Conservation (phyloP, 1,140 invertebrate genomes). For the Zeugodacus cucurbitae region DNA sequence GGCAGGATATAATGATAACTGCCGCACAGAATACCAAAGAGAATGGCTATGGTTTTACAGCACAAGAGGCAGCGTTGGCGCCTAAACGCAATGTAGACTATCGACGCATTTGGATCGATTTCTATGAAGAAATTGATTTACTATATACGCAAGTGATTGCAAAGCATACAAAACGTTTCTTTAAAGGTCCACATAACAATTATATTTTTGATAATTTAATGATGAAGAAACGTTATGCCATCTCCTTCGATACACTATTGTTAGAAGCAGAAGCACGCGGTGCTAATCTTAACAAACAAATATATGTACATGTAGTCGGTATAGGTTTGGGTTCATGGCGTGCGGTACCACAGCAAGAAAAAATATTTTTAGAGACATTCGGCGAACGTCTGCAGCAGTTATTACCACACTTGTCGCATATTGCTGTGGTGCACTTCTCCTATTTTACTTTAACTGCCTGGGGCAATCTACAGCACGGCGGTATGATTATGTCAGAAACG, state of each 20-base stretch:
- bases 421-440: constrained; percentile 62
- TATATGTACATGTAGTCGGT: constrained; percentile 62
- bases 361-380: constrained; percentile 63
- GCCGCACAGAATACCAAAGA: constrained; percentile 67
- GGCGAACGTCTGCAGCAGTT: constrained; percentile 56
- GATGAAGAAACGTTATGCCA: constrained; percentile 63
- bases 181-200: neutral
- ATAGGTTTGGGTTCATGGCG: constrained; percentile 62
- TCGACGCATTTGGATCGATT: constrained; percentile 52
- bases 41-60: constrained; percentile 65
- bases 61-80: constrained; percentile 72
- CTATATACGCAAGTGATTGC: constrained; percentile 43
- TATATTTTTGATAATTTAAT: constrained; percentile 56
- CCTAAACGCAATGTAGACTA: constrained; percentile 67
- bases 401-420: constrained; percentile 47
- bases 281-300: constrained; percentile 40
- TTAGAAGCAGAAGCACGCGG: constrained; percentile 55
- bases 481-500: constrained; percentile 42
- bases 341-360: constrained; percentile 57
- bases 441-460: constrained; percentile 55
- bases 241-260: constrained; percentile 57
- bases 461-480: constrained; percentile 50
- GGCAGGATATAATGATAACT: constrained; percentile 70
- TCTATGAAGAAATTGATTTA: constrained; percentile 53
- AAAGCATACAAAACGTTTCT: constrained; percentile 1